Base-by-base conservation (phyloP, 92 coral and sea anemone genomes). In the Anthopleura xanthogrammica region DNA sequence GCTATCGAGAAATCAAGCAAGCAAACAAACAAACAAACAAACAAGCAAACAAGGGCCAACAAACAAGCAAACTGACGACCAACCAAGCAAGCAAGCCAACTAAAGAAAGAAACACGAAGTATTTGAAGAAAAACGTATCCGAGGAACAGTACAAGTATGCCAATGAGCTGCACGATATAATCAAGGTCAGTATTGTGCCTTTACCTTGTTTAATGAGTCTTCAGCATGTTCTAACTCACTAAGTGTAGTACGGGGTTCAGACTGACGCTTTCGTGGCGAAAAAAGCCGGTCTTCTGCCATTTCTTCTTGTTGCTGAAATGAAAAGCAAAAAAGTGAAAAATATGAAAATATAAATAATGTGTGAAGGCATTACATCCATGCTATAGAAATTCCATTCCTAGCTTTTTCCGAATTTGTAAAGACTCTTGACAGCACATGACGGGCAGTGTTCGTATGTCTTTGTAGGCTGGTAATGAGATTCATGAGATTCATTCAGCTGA, bases 221-320 rank as follows among this genome's bases (percentile, higher is more conserved):
- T 36, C 42, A 36, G 74, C 2, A 68, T 68, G 74, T 36, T 68
- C 74, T 29, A 68, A 4, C 29, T 68, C 74, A 68, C 74, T 68
- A 1, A 68, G 41, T 9, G 40, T 23, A 68, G 74, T 36, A 29
- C 74, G 42, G 1, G 43, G 74, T 36, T 68, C 74, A 2, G 74
- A 68, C 29, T 24, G 74, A n/a, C 43, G 52, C 22, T 81, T 68
- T 43, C 84, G 41, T 7, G 84, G 77, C 4, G 84, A 81, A 70
- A 81, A 81, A 14, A 81, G 20, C 48, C 62, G 54, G 52, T 81
- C 84, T 20, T 71, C 64, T 10, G 84, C 84, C 16, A 81, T 72
- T 70, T 81, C 84, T 81, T 81, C 68, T 54, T 81, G 84, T 70
- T 81, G 84, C 84, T 81, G 57, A 50, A 66, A 29, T 29, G 36